A percentile compares a stretch with the other conserved stretches of the same genome.
Conservation (phyloP, 2,888 invertebrate genomes). For the Noctua janthina region DNA sequence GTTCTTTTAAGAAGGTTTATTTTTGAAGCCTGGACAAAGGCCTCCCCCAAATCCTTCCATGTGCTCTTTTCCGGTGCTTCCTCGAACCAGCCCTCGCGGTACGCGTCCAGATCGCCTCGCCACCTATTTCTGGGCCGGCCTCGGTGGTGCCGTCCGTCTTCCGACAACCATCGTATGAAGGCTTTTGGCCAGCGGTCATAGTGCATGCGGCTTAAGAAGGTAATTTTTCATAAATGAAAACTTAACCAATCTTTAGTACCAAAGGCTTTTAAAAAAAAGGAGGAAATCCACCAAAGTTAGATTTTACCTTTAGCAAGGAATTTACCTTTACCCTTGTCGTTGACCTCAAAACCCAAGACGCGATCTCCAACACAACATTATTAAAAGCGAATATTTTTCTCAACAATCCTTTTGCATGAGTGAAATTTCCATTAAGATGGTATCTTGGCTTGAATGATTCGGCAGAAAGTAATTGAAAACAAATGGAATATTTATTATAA, state of each 20-base stretch:
- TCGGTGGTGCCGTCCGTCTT: too few relatives aligned
- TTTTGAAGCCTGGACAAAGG: too few relatives aligned
- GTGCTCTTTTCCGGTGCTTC: too few relatives aligned
- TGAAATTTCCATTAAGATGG: conserved; percentile 38
- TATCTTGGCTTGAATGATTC: conserved; percentile 29
- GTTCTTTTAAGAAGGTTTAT: not conserved
- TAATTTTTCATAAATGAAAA: not conserved
- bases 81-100: too few relatives aligned
- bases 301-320: conserved; percentile 6
- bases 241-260: not conserved
- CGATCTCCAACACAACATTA: conserved; percentile 6
- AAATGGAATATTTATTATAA: conserved; percentile 25
- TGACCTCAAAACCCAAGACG: not conserved
- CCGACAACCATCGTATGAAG: too few relatives aligned
- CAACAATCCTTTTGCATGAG: conserved; percentile 14
- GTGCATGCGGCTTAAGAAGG: too few relatives aligned
- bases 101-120: too few relatives aligned
- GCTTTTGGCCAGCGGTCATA: too few relatives aligned
- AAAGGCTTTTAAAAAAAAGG: not conserved
- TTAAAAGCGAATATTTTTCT: conserved; percentile 12
- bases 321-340: conserved; percentile 10
- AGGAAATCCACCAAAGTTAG: not conserved
- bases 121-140: too few relatives aligned
- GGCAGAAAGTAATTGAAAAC: conserved; percentile 47
- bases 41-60: too few relatives aligned